phyloP scores from a whole-genome alignment of 2,888 invertebrate genomes.

The Eristalis arbustorum region DNA sequence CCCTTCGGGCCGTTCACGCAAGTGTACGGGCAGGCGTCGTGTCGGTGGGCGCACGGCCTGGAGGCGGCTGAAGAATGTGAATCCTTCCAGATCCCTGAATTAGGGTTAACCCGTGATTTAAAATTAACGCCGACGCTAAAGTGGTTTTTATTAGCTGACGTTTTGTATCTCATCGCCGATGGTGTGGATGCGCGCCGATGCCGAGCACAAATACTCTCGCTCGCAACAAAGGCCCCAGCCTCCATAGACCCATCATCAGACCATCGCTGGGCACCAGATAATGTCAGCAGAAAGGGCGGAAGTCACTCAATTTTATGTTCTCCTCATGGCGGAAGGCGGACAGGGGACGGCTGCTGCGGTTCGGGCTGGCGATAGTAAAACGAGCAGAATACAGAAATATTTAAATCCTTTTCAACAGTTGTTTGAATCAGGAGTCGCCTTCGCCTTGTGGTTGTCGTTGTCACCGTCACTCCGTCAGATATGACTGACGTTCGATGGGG shows the following conservation, averaged over 20 bases:
- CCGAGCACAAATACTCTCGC: neutral
- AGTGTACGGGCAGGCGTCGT: neutral
- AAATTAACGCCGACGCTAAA: conserved; percentile 63
- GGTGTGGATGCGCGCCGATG: no score
- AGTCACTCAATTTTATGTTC: conserved; percentile 40
- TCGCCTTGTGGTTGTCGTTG: neutral
- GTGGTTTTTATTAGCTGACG: conserved; percentile 66
- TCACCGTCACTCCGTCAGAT: neutral
- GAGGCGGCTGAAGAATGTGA: neutral
- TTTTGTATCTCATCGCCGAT: conserved; percentile 45
- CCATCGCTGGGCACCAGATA: neutral
- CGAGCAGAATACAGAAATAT: conserved; percentile 26
- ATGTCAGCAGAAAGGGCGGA: conserved; percentile 22
- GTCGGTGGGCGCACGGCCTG: neutral
- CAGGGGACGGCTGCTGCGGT: conserved; percentile 38
- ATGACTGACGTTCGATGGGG: neutral
- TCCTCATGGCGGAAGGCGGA: neutral
- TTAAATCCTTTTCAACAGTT: conserved; percentile 50
- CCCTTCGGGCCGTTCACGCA: neutral
- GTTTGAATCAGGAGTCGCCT: conserved; percentile 4
- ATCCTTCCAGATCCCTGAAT: conserved; percentile 52
- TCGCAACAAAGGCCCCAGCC: neutral
- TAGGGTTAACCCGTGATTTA: conserved; percentile 69
- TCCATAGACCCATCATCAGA: neutral
- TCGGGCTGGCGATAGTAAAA: conserved; percentile 29